Evolutionary conservation across 1,140 invertebrate species (phyloP), one percentile per base, ranked within the genome.

Genomic region (Euura lappo): DNA sequence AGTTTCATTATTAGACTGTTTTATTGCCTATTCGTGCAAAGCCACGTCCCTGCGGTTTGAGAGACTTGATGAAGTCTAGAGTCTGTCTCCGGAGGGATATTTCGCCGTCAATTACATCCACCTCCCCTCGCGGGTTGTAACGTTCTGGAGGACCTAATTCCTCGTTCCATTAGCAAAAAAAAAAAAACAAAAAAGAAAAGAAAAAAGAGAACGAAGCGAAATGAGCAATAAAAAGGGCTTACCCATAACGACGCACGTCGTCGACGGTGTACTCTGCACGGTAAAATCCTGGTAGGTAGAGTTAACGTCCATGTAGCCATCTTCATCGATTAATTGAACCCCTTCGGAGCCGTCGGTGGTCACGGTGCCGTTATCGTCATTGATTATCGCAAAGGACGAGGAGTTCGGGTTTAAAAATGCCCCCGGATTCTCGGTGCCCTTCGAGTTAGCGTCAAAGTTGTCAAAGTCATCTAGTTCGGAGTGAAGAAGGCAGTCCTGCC

Each of bases 401-500:
- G 8, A 45, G 13, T 44, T 66, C 6, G 6, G 42, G 65, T 8
- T 66, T 6, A n/a, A 45, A 13, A 66, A n/a, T n/a, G 71, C 67
- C 42, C n/a, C 43, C 4, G 70, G 51, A 8, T 7, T 6, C 8
- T 51, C 71, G 44, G 64, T 11, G 2, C 43, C 45, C 6, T 44
- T 45, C 4, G 42, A 45, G 71, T 10, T 44, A 7, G 28, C 42
- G 42, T 66, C 64, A 2, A 66, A 71, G 46, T 65, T 45, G 64
- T 69, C 72, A 51, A 68, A 73, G 45, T 47, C 68, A 2, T 68
- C 28, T n/a, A n/a, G 51, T 60, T 60, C 51, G 8, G 51, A 60
- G 51, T 60, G 51, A n/a, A 60, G 51, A 60, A 60, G 88, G 84
- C 90, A 92, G 81, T 90, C 89, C 79, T 93, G 91, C 92, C 92